phyloP scores from a whole-genome alignment of 2,888 invertebrate species.

The Melinopterus prodromus region DNA sequence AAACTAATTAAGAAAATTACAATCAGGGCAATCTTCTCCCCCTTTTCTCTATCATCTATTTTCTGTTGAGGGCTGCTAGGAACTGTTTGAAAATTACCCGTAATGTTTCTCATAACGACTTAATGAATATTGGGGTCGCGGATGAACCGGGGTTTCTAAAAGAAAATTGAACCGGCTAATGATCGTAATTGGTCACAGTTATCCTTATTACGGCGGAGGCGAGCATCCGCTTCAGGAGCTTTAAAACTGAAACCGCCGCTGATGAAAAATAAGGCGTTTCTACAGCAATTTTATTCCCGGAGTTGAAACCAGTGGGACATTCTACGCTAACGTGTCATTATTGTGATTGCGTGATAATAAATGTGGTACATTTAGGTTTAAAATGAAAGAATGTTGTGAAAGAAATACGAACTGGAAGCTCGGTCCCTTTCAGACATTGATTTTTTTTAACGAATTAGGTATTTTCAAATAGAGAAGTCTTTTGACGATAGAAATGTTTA shows the following conservation, averaged over 20 bases:
- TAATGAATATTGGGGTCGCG: background rate
- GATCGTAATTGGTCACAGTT: background rate
- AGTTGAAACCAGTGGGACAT: background rate
- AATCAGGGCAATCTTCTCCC: background rate
- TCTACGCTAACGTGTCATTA: background rate
- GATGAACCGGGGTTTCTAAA: background rate
- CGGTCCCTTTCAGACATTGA: too few species aligned
- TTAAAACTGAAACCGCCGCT: background rate
- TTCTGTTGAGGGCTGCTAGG: background rate
- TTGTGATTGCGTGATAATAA: background rate
- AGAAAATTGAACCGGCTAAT: background rate
- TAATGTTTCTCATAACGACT: background rate
- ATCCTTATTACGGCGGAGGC: background rate
- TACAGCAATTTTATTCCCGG: background rate
- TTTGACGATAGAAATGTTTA: too few species aligned
- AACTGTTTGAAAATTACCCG: background rate
- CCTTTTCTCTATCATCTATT: background rate
- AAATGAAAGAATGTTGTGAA: background rate
- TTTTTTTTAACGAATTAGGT: too few species aligned
- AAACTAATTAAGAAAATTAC: background rate
- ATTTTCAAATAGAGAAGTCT: too few species aligned
- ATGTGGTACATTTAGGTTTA: background rate
- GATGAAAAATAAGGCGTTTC: background rate
- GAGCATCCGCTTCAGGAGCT: background rate
- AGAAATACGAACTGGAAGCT: too few species aligned